phyloP scores from a whole-genome alignment of 2,113 vertebrate species.

The Fregetta grallaria region DNA sequence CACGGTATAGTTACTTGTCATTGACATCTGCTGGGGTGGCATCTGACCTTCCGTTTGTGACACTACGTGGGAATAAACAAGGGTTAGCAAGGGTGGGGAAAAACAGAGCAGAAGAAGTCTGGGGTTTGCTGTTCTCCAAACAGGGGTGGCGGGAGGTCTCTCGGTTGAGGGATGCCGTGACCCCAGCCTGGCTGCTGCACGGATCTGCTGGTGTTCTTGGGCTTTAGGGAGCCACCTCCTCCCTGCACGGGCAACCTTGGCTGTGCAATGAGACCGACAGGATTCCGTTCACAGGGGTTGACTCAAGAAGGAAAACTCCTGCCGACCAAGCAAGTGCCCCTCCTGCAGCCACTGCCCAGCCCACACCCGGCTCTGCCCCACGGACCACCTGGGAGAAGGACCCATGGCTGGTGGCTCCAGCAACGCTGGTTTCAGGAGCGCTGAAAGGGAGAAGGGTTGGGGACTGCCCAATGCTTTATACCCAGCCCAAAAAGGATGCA shows the following conservation, averaged over 20 bases:
- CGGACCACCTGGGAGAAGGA: accelerated
- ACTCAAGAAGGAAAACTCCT: neutral
- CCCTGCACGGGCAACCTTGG: neutral
- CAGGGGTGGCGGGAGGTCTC: accelerated
- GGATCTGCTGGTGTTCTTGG: neutral
- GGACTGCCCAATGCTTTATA: neutral
- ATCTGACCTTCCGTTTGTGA: constrained; percentile 82
- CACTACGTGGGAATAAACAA: constrained; percentile 78
- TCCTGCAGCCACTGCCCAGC: neutral
- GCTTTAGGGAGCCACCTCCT: neutral
- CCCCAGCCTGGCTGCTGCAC: neutral
- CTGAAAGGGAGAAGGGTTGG: neutral
- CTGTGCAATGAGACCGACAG: neutral
- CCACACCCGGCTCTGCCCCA: neutral
- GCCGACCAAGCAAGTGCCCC: accelerated
- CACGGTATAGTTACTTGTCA: constrained; percentile 89
- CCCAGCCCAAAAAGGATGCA: neutral
- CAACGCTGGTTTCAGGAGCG: neutral
- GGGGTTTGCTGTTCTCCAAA: neutral
- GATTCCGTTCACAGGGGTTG: neutral
- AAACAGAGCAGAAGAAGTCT: neutral
- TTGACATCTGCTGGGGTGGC: constrained; percentile 82
- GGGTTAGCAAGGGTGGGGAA: constrained; percentile 64
- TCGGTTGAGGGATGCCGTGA: accelerated
- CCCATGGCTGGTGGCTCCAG: accelerated